phyloP scores from a whole-genome alignment of 2,888 invertebrate genomes.

The Scaptomyza cyrtandrae region DNA sequence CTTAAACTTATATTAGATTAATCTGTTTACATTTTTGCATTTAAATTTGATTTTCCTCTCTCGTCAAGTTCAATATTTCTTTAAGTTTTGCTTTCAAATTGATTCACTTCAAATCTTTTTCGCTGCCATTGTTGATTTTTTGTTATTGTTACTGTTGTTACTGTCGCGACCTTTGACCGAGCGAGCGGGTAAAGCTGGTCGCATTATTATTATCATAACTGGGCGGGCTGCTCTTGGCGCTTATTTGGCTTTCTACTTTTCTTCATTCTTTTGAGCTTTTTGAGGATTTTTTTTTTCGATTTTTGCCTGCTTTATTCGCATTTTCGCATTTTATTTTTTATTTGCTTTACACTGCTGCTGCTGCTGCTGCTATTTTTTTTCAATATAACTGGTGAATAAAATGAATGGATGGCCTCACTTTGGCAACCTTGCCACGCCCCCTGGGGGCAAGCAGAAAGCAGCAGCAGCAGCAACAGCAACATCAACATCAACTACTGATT shows the following conservation, averaged over 20 bases:
- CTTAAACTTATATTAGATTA: background rate
- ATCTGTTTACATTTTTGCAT: no score
- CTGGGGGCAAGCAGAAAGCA: constrained; percentile 20
- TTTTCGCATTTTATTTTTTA: constrained; percentile 60
- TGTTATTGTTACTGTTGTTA: constrained; percentile 11
- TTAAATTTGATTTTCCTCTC: background rate
- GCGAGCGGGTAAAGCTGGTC: constrained; percentile 2
- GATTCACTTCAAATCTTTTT: background rate
- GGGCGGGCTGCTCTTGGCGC: background rate
- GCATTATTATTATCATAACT: constrained; percentile 37
- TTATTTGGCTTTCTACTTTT: background rate
- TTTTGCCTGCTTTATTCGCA: constrained; percentile 21
- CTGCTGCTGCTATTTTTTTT: constrained; percentile 58
- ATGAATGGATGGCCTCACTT: constrained; percentile 53
- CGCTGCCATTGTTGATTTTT: background rate
- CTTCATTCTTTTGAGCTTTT: background rate
- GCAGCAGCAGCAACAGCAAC: constrained; percentile 15
- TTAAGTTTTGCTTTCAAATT: constrained; percentile 8
- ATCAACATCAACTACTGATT: constrained; percentile 11
- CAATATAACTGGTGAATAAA: constrained; percentile 73
- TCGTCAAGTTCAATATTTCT: background rate
- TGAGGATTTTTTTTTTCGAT: background rate
- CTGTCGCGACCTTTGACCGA: constrained; percentile 28
- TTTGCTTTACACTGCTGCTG: constrained; percentile 48
- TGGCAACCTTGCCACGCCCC: constrained; percentile 55